Evolutionary conservation across 1,140 invertebrate species (phyloP).

Genomic region (Nephotettix cincticeps): DNA sequence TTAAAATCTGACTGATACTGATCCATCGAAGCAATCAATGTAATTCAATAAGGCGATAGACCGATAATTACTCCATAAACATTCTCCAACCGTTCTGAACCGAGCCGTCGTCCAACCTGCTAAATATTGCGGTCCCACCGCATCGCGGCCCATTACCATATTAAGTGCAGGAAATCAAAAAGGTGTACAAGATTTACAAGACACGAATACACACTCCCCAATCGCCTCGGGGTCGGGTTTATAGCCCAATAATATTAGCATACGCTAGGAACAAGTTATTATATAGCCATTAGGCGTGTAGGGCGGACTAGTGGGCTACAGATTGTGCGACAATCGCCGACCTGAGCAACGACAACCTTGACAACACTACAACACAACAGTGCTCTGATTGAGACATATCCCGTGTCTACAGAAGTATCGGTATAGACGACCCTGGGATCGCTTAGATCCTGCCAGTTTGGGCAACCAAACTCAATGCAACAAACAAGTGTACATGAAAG

Average conservation of each 20-base stretch:
- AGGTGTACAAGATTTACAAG: slow-evolving; percentile 12
- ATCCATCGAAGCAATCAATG: too few relatives aligned
- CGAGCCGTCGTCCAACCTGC: not conserved
- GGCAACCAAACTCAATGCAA: too few relatives aligned
- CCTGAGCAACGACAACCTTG: not conserved
- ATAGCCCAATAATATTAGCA: slow-evolving; percentile 12
- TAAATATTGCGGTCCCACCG: not conserved
- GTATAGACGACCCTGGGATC: too few relatives aligned
- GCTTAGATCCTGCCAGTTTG: too few relatives aligned
- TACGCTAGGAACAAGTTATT: slow-evolving; percentile 10
- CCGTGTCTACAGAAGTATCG: too few relatives aligned
- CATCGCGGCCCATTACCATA: not conserved
- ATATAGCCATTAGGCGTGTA: slow-evolving; percentile 5
- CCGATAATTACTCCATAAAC: too few relatives aligned
- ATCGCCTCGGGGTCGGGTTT: not conserved
- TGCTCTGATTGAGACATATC: too few relatives aligned
- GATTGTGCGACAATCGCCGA: not conserved
- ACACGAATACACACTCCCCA: slow-evolving; percentile 6
- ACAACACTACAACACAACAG: too few relatives aligned
- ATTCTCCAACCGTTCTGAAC: too few relatives aligned
- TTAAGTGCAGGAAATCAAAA: slow-evolving; percentile 12
- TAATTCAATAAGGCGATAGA: too few relatives aligned
- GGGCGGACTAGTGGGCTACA: not conserved
- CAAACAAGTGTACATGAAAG: too few relatives aligned
- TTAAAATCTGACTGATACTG: too few relatives aligned